Base-by-base conservation (phyloP, 2,113 vertebrate species). In the Pelecanoides urinatrix region DNA sequence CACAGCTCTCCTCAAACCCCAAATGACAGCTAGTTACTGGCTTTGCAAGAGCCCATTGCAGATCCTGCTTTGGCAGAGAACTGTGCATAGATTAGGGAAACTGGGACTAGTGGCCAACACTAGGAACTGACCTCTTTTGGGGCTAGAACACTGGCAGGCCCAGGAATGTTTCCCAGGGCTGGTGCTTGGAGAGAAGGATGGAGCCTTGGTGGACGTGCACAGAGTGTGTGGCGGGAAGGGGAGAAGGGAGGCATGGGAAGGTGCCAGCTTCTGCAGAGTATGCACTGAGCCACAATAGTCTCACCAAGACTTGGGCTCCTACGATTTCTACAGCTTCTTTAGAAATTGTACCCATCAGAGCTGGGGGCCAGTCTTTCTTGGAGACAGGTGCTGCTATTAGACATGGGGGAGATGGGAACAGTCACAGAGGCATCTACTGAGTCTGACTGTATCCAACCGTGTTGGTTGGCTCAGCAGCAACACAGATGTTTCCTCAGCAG, bases 201-300 rank as follows among this genome's bases (percentile, higher is more conserved):
- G 49, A 70, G 22, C 42, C 2, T 1, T 56, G 49, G 16, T 25
- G 32, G 27, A 36, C 13, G 4, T 44, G 42, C 30, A 19, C 17
- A 20, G 11, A 55, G 16, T 9, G 13, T 14, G 18, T 19, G 26
- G 34, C 49, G 11, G 30, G 25, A 26, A 82, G 34, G 32, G 15
- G 7, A 86, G 17, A 32, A 68, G 38, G 22, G 32, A 50, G 32
- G 9, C 26, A 56, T 0, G 0, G 56, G 49, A 25, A 76, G 4
- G 27, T 17, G 21, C 27, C 19, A 34, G 27, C 26, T 56, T 79
- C 55, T 65, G 23, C 20, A 25, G 25, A 20, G 38, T 16, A 10
- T n/a, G 13, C 23, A 14, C 32, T 11, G 22, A 44, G 32, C 7
- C 50, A 44, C 59, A 58, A 10, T 18, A 70, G 9, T 44, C 32